These are phyloP conservation scores for Albula glossodonta DNA, from an alignment of 2,113 vertebrate genomes.

Conservation along the genomic window DNA sequence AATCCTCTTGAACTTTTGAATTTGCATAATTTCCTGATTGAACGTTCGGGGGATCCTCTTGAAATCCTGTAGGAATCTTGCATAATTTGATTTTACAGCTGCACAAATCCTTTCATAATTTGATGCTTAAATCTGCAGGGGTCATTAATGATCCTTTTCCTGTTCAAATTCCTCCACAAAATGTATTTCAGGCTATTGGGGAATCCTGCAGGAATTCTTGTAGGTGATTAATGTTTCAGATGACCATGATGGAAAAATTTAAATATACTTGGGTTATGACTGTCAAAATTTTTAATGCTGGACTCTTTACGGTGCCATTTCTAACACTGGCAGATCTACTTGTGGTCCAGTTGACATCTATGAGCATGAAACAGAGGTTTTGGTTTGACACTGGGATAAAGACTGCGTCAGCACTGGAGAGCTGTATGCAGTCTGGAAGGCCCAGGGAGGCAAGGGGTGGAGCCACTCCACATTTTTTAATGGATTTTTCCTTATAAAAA, in stretches of 20 bases:
- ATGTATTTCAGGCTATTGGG: not conserved
- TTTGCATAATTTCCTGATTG: constrained; percentile 13
- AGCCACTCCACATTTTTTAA: no score
- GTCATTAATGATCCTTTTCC: constrained; percentile 15
- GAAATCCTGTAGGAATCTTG: not conserved
- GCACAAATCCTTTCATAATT: constrained; percentile 8
- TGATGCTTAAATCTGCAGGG: not conserved
- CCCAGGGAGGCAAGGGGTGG: no score
- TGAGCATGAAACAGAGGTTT: no score
- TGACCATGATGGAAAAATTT: not conserved
- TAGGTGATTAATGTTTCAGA: not conserved
- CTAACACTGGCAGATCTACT: constrained; percentile 72
- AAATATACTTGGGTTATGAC: not conserved
- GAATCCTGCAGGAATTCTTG: not conserved
- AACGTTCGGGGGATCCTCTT: constrained; percentile 1
- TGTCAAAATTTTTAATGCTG: constrained; percentile 37
- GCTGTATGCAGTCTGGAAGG: no score
- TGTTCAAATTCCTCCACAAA: not conserved
- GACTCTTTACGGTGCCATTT: constrained; percentile 43
- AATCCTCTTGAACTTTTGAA: not conserved
- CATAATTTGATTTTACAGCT: constrained; percentile 11
- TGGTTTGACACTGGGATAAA: no score
- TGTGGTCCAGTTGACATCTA: constrained; percentile 30
- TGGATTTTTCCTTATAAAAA: no score
- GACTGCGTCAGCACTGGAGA: no score